Conservation (phyloP, 2,888 invertebrate genomes). For the Lycocerus yunnanus region DNA sequence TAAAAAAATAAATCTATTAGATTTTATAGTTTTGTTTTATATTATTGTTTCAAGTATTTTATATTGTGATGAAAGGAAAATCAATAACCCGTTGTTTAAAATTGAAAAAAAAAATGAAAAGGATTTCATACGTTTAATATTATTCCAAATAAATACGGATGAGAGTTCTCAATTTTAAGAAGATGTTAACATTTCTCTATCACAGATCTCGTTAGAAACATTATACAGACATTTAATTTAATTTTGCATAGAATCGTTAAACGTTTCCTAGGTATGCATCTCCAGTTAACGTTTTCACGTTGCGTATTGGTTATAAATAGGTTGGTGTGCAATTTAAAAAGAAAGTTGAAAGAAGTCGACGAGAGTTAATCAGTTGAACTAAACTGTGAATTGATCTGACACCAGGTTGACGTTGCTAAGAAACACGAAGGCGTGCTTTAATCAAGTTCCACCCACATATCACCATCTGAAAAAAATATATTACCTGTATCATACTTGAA, state of each 20-base stretch:
- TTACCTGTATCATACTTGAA: conserved; percentile 39
- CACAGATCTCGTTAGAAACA: background rate
- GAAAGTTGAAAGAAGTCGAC: background rate
- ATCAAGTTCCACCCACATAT: conserved; percentile 21
- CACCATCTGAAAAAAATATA: conserved; percentile 19
- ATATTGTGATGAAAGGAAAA: too few relatives aligned
- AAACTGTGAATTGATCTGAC: conserved; percentile 47
- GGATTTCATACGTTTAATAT: too few relatives aligned
- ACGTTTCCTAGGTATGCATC: background rate
- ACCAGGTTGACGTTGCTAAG: conserved; percentile 51
- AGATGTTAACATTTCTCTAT: background rate
- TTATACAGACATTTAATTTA: background rate
- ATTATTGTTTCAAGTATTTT: too few relatives aligned
- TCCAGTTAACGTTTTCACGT: background rate
- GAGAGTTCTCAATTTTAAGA: background rate
- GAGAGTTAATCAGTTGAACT: conserved; percentile 43
- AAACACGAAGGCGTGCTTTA: conserved; percentile 43
- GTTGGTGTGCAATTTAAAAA: background rate
- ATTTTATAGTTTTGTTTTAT: too few relatives aligned
- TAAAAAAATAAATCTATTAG: too few relatives aligned
- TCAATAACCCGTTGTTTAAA: too few relatives aligned
- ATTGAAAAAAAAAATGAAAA: too few relatives aligned
- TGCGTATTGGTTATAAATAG: background rate
- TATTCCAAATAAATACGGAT: background rate
- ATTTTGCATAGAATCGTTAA: background rate